Base-by-base conservation (phyloP, 92 coral and sea anemone genomes). In the Epizoanthus ramosus region DNA sequence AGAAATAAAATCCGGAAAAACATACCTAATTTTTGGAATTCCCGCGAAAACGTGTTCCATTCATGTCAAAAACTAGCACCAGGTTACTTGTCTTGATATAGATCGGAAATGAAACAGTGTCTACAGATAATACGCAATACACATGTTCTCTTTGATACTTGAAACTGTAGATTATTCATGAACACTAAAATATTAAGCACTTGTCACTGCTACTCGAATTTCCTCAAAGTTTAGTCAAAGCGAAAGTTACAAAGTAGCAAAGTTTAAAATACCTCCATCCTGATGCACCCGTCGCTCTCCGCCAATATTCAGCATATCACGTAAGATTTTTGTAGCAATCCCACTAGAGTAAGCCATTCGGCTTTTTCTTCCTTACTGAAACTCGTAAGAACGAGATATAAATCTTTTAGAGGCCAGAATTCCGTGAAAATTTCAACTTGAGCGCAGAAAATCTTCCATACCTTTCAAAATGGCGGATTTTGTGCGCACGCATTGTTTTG, bases 281-380 rank as follows among this genome's bases (percentile, higher is more conserved):
- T 43, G 82, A 57, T 63, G 43, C 65, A 65, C 56, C 22, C 82
- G 70, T 31, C 71, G 77, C 84, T 86, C 90, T 80, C 79, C 83
- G 7, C 93, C 87, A 79, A 97, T 97, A 53, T 97, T 92, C 22
- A 97, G 71, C 86, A 97, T 88, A 67, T 91, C 95, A 39, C 92
- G 75, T 45, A 97, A 87, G 79, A 92, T 84, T 68, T 91, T 84
- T 10, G 99, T 86, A n/a, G 98, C 98, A 87, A 88, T 84, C 28
- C 98, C 98, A 65, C 88, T 93, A 37, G 90, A 37, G 41, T 41
- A 68, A 13, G 82, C 82, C 82, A 77, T 77, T 63, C 54, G 45
- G 35, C 6, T 61, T 63, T 31, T 58, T 77, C 43, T 37, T 3
- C 35, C n/a, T 19, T 12, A 77, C 12, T 14, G 24, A n/a, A 37